Conservation (phyloP, 37 sponge, comb jelly and placozoan genomes). For the Crambe crambe region DNA sequence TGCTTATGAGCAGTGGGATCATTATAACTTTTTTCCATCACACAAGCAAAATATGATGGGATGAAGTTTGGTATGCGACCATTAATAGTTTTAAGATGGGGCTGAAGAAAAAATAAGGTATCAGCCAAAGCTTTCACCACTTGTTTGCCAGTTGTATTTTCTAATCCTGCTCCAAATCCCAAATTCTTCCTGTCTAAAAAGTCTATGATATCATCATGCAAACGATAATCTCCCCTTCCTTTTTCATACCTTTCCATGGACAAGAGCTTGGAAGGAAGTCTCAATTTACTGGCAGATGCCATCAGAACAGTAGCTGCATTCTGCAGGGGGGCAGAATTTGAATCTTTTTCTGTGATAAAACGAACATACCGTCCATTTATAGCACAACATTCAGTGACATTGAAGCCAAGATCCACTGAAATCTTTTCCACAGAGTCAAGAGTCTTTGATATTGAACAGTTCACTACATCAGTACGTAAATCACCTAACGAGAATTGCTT, state of each 20-base stretch:
- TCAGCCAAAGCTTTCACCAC: not conserved
- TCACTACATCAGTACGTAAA: not conserved
- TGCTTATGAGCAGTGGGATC: constrained; percentile 1
- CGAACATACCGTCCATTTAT: not conserved
- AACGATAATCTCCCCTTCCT: not conserved
- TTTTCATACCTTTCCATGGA: not conserved
- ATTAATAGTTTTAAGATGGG: not conserved
- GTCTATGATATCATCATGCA: constrained; percentile 8
- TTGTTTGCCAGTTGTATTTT: constrained; percentile 4
- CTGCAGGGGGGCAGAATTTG: not conserved
- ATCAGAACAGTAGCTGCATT: not conserved
- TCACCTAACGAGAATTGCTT: not conserved
- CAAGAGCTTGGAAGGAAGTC: not conserved
- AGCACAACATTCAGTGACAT: not conserved
- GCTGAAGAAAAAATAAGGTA: not conserved
- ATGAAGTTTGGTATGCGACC: not conserved
- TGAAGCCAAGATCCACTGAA: not conserved
- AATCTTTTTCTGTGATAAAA: not conserved
- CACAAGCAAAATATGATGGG: not conserved
- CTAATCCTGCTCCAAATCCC: not conserved
- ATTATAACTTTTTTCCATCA: not conserved
- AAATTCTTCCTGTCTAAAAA: not conserved
- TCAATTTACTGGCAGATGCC: not conserved
- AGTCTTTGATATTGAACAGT: not conserved
- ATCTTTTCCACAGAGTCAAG: not conserved